These are phyloP conservation scores for Lasius fuliginosus DNA, from an alignment of 2,888 invertebrate species.

Conservation along the genomic window DNA sequence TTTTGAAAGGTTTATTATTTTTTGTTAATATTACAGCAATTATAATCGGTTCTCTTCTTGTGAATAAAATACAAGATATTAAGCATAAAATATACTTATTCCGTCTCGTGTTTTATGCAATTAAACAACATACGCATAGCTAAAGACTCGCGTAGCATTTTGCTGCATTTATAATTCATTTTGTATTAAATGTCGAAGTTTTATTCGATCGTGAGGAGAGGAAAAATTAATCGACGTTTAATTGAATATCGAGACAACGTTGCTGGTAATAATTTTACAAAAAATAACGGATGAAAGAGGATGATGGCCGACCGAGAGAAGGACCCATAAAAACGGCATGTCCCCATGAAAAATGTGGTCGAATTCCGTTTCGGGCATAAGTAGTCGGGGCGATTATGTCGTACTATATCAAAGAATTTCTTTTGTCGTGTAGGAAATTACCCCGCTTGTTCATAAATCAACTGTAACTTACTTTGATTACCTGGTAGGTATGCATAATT, in stretches of 20 bases:
- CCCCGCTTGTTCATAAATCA: background rate
- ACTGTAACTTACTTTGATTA: background rate
- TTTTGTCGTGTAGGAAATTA: constrained; percentile 4
- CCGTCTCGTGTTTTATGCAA: constrained; percentile 5
- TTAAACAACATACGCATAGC: background rate
- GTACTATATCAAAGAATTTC: constrained; percentile 6
- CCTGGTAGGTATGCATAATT: background rate
- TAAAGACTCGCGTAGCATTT: constrained; percentile 9
- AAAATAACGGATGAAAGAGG: background rate
- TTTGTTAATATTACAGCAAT: constrained; percentile 28
- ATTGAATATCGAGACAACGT: background rate
- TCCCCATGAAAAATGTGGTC: constrained; percentile 2
- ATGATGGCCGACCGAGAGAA: background rate
- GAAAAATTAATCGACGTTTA: constrained; percentile 16
- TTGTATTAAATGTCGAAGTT: constrained; percentile 19
- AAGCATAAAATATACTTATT: constrained; percentile 14
- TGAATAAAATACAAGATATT: constrained; percentile 12
- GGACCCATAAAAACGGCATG: background rate
- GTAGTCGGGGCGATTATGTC: background rate
- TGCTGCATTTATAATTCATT: constrained; percentile 9
- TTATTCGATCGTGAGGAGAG: background rate
- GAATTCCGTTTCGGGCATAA: constrained; percentile 7
- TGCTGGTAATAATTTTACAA: background rate
- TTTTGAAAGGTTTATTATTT: constrained; percentile 15
- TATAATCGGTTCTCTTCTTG: constrained; percentile 19